phyloP scores from a whole-genome alignment of 2,797 vertebrate species.

The Paedocypris micromegethes region DNA sequence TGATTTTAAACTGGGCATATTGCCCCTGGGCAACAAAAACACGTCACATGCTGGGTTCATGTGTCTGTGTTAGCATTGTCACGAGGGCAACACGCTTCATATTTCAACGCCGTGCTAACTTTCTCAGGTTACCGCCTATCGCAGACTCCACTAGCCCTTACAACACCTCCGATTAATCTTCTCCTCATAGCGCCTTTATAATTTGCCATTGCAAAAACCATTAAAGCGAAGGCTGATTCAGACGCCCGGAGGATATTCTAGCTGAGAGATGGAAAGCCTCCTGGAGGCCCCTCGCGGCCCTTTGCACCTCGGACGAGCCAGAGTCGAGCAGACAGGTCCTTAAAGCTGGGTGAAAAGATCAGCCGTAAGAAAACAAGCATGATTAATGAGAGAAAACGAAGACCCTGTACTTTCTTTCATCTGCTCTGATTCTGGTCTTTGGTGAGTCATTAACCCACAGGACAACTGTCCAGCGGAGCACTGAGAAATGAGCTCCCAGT shows the following conservation, averaged over 20 bases:
- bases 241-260: slow-evolving; percentile 55
- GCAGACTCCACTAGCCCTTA: slow-evolving; percentile 57
- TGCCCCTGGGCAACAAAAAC: slow-evolving; percentile 64
- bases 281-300: slow-evolving; percentile 58
- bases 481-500: slow-evolving; percentile 73
- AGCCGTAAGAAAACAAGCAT: slow-evolving; percentile 72
- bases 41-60: slow-evolving; percentile 63
- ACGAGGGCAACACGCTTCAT: slow-evolving; percentile 64
- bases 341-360: slow-evolving; percentile 76
- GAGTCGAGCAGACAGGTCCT: slow-evolving; percentile 72
- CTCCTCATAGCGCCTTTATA: slow-evolving; percentile 76
- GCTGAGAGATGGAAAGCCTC: slow-evolving; percentile 52
- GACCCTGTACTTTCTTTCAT: slow-evolving; percentile 72
- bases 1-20: slow-evolving; percentile 57
- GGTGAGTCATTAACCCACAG: slow-evolving; percentile 71
- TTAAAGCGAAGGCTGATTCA: slow-evolving; percentile 71
- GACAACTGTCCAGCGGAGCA: slow-evolving; percentile 67
- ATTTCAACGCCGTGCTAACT: slow-evolving; percentile 59
- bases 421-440: slow-evolving; percentile 73
- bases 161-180: slow-evolving; percentile 83
- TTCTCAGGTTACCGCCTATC: slow-evolving; percentile 74
- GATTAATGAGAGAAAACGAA: slow-evolving; percentile 74
- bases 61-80: slow-evolving; percentile 59
- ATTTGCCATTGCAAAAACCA: slow-evolving; percentile 79
- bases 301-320: slow-evolving; percentile 67